Percentiles rank a stretch among this genome's conserved stretches.
These are phyloP conservation scores for Eristalis pertinax DNA, from an alignment of 2,888 invertebrate species.

Conservation along the genomic window DNA sequence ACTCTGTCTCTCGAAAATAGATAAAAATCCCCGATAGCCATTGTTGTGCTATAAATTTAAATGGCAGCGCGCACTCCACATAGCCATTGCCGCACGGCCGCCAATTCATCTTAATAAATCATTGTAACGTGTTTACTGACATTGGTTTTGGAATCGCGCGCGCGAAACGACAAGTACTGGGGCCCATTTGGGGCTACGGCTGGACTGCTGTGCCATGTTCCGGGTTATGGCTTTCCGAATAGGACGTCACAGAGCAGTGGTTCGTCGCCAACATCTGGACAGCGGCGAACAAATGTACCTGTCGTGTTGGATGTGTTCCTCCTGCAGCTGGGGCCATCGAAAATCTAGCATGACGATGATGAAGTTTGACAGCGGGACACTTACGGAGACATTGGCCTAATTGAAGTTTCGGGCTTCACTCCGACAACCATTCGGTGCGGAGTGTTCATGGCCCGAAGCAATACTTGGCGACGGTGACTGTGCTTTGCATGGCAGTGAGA, in stretches of 20 bases:
- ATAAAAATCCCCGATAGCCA: constrained; percentile 62
- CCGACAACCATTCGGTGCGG: constrained; percentile 5
- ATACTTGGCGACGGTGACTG: background rate
- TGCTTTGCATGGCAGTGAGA: constrained; percentile 39
- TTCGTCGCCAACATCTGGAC: constrained; percentile 55
- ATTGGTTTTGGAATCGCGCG: constrained; percentile 59
- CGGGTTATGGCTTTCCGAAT: constrained; percentile 25
- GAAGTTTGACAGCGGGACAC: constrained; percentile 68
- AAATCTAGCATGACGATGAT: constrained; percentile 58
- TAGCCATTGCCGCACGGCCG: constrained; percentile 28
- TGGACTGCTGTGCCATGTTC: constrained; percentile 30
- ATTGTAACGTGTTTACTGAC: constrained; percentile 64
- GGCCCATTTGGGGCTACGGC: constrained; percentile 27
- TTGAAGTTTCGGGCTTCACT: constrained; percentile 54
- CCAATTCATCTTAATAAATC: constrained; percentile 71
- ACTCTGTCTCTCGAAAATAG: constrained; percentile 30
- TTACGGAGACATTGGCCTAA: constrained; percentile 61
- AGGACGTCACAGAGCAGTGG: constrained; percentile 45
- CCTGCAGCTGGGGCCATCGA: constrained; percentile 54
- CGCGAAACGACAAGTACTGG: constrained; percentile 18
- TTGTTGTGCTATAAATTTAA: constrained; percentile 62
- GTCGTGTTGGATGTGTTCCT: constrained; percentile 58
- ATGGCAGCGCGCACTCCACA: constrained; percentile 46
- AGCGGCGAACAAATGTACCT: constrained; percentile 66
- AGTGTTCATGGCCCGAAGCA: constrained; percentile 18